phyloP scores from a whole-genome alignment of 2,888 invertebrate genomes.

The Cecidostiba fungosa region DNA sequence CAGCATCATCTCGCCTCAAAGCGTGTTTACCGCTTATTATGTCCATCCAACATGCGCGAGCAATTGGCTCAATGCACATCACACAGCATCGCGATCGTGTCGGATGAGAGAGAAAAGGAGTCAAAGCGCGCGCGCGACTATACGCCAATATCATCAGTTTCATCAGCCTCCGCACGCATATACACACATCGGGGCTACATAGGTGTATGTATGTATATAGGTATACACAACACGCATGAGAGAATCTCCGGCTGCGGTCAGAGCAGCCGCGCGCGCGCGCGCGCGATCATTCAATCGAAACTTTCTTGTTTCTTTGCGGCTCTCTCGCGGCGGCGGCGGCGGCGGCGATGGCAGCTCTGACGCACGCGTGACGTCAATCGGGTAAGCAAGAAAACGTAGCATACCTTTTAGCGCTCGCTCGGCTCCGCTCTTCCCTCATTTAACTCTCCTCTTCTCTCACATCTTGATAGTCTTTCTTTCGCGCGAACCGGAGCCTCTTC shows the following conservation, averaged over 20 bases:
- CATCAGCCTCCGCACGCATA: not conserved
- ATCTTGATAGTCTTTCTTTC: constrained; percentile 54
- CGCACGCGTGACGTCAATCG: constrained; percentile 79
- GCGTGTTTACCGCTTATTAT: too few species aligned
- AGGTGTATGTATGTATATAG: not conserved
- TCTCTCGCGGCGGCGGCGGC: constrained; percentile 27
- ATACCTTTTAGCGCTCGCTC: constrained; percentile 69
- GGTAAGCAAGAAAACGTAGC: constrained; percentile 74
- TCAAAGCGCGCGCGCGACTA: not conserved
- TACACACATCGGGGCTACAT: not conserved
- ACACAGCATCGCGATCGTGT: too few species aligned
- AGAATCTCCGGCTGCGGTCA: not conserved
- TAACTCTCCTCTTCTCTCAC: constrained; percentile 66
- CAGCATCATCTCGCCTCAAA: too few species aligned
- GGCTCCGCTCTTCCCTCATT: constrained; percentile 60
- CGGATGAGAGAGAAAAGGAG: not conserved
- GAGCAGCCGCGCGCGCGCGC: not conserved
- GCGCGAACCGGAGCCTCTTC: not conserved
- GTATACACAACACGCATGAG: not conserved
- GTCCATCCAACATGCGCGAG: too few species aligned
- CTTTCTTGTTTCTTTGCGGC: constrained; percentile 78
- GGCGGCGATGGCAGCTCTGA: constrained; percentile 71
- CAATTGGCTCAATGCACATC: too few species aligned
- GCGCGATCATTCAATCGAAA: constrained; percentile 77
- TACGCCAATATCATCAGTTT: not conserved